A percentile compares a stretch with the other conserved stretches of the same genome.
Evolutionary conservation across 2,888 invertebrate species (phyloP).

Genomic region (Drosophila macrospina): DNA sequence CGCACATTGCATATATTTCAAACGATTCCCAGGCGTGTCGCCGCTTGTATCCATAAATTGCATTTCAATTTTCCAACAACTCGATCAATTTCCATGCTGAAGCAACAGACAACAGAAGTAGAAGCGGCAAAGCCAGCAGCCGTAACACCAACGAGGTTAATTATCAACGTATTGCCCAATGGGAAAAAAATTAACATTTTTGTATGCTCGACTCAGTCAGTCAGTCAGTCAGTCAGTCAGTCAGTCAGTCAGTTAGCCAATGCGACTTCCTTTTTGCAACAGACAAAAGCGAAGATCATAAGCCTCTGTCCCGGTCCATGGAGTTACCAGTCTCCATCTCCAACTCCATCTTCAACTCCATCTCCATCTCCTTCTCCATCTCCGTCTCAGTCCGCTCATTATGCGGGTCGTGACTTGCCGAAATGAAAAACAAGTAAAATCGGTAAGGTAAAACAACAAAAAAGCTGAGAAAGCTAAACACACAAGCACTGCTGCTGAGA

Average conservation of each 20-base stretch:
- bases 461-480: constrained; percentile 1
- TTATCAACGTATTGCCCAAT: constrained; percentile 74
- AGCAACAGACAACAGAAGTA: constrained; percentile 2
- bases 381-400: constrained; percentile 63
- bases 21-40: constrained; percentile 47
- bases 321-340: constrained; percentile 20
- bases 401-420: constrained; percentile 80
- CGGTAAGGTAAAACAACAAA: constrained; percentile 48
- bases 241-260: constrained; percentile 31
- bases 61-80: constrained; percentile 58
- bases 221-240: constrained; percentile 20
- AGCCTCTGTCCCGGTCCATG: constrained; percentile 54
- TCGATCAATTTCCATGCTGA: constrained; percentile 53
- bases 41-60: constrained; percentile 46
- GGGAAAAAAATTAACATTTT: constrained; percentile 68
- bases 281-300: constrained; percentile 73
- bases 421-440: constrained; percentile 78
- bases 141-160: constrained; percentile 74
- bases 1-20: constrained; percentile 31
- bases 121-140: constrained; percentile 8
- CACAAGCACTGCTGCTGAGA: not conserved
- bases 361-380: constrained; percentile 1
- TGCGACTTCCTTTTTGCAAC: constrained; percentile 64
- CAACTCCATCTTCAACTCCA: too few species aligned
- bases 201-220: constrained; percentile 23